Base-by-base conservation (phyloP, 2,888 invertebrate species). In the Troilus luridus region DNA sequence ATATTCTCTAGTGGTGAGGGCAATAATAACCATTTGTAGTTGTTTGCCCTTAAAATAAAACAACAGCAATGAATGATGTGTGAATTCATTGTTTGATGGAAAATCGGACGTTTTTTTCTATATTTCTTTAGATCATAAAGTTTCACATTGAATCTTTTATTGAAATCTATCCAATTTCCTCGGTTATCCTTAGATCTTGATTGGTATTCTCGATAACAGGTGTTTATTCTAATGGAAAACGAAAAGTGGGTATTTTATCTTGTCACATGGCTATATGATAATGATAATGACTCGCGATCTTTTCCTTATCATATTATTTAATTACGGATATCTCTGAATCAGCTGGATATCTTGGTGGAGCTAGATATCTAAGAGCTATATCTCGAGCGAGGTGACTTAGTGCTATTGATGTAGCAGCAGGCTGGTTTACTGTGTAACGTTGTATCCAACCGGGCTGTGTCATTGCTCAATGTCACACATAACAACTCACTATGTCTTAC, bases 391-490 rank as follows among this genome's bases (percentile, higher is more conserved):
- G 3, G 24, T 41, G 41, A 41, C 17, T 41, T 77, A 67, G 72
- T 77, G 72, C 72, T 77, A 77, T 77, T 41, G 72, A 77, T 77
- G 41, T 14, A 77, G 72, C 9, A 19, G 5, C 9, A 24, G 27
- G 72, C 72, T 77, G 41, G 72, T 77, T 41, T 41, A 77, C 27
- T 77, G 21, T 77, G 72, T 77, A 24, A 77, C 27, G 27, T 41
- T 77, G 27, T 27, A 7, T 11, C 72, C 72, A 27, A 17, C 14
- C 24, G 11, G 67, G 9, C 10, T n/a, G n/a, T 64, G 64, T 24
- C 72, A 19, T 77, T 77, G 72, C 72, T 77, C 72, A 77, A 77
- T 77, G 72, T 77, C 72, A 77, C 27, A 17, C 72, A 17, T 17
- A 41, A 27, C 41, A 77, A 19, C 72, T 77, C 72, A 19, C 8